phyloP scores from a whole-genome alignment of 2,888 invertebrate genomes.

The Andrena fulva region DNA sequence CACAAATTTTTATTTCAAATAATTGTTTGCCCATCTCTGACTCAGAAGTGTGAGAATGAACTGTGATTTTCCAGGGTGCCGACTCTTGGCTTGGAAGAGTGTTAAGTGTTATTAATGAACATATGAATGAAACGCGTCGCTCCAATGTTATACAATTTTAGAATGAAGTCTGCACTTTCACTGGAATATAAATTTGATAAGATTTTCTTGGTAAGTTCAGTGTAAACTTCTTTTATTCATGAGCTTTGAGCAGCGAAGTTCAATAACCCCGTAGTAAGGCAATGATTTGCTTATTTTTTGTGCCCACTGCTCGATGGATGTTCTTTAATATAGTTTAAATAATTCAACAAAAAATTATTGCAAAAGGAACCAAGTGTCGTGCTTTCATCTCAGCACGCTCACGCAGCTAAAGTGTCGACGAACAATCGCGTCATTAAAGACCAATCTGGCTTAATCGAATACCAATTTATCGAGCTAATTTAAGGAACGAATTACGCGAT shows the following conservation, averaged over 20 bases:
- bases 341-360: background rate
- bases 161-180: background rate
- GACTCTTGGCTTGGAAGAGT: background rate
- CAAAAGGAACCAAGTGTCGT: background rate
- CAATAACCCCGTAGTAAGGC: background rate
- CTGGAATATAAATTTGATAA: background rate
- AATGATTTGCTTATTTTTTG: background rate
- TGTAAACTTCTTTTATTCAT: background rate
- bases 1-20: no score
- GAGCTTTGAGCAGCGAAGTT: background rate
- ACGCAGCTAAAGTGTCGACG: slow-evolving; percentile 1
- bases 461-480: slow-evolving; percentile 15
- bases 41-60: background rate
- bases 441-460: background rate
- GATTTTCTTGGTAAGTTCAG: background rate
- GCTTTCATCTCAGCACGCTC: background rate
- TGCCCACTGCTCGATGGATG: background rate
- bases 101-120: background rate
- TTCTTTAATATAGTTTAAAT: background rate
- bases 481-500: slow-evolving; percentile 27
- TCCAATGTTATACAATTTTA: background rate
- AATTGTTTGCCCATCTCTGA: no score
- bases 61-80: background rate
- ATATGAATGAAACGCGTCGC: background rate
- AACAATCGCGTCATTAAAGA: background rate